phyloP scores from a whole-genome alignment of 2,113 vertebrate genomes.

The Brachyhypopomus gauderio region DNA sequence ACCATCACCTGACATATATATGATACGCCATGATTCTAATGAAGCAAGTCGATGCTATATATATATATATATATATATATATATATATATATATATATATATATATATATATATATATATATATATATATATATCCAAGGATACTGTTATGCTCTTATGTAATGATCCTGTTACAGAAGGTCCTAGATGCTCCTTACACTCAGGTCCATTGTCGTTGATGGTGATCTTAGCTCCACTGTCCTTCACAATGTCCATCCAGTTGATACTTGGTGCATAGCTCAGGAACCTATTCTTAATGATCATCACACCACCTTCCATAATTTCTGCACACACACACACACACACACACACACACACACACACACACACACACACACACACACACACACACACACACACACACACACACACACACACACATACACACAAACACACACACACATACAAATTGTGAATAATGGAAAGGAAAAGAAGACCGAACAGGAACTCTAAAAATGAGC shows the following conservation, averaged over 20 bases:
- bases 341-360: slow-evolving; percentile 2
- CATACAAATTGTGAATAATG: slow-evolving; percentile 1
- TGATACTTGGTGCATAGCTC: slow-evolving; percentile 81
- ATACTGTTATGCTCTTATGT: background rate
- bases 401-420: slow-evolving; percentile 25
- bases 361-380: slow-evolving; percentile 31
- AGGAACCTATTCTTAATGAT: slow-evolving; percentile 86
- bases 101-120: too few relatives aligned
- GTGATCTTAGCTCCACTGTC: slow-evolving; percentile 67
- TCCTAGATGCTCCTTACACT: slow-evolving; percentile 60
- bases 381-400: slow-evolving; percentile 29
- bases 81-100: too few relatives aligned
- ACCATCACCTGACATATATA: too few relatives aligned
- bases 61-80: too few relatives aligned
- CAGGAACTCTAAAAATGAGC: background rate
- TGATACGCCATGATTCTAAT: background rate
- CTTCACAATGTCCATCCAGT: slow-evolving; percentile 88
- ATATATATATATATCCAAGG: too few relatives aligned
- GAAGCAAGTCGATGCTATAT: background rate
- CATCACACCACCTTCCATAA: slow-evolving; percentile 85
- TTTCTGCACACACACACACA: slow-evolving; percentile 76
- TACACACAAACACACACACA: slow-evolving; percentile 16
- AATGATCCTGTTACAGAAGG: too few relatives aligned
- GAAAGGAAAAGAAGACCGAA: background rate
- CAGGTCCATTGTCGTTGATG: slow-evolving; percentile 76